These are phyloP conservation scores for Drosophila neotestacea DNA, from an alignment of 2,888 invertebrate species.

Conservation along the genomic window DNA sequence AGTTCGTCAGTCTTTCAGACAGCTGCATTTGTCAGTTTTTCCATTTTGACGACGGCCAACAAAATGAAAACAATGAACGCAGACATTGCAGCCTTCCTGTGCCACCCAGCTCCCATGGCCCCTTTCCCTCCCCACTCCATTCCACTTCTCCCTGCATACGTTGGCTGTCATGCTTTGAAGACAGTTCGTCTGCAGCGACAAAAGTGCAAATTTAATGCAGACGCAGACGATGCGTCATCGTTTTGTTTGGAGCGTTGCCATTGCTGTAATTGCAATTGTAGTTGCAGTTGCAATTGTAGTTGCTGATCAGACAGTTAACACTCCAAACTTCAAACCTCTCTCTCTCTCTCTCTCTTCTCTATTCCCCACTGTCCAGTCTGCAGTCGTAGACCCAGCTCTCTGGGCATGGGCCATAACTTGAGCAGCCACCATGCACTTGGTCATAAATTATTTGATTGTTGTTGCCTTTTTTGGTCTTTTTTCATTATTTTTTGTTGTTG, in stretches of 20 bases:
- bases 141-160: neutral
- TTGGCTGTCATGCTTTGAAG: slow-evolving; percentile 49
- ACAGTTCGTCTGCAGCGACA: slow-evolving; percentile 66
- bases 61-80: slow-evolving; percentile 34
- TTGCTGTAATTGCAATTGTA: slow-evolving; percentile 45
- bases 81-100: slow-evolving; percentile 31
- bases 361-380: neutral
- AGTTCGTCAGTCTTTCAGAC: slow-evolving; percentile 25
- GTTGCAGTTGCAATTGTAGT: slow-evolving; percentile 35
- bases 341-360: neutral
- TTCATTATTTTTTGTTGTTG: neutral
- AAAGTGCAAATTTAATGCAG: slow-evolving; percentile 73
- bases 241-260: slow-evolving; percentile 42
- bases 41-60: slow-evolving; percentile 40
- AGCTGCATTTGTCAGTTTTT: slow-evolving; percentile 53
- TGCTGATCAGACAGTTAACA: slow-evolving; percentile 76
- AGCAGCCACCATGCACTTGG: slow-evolving; percentile 77
- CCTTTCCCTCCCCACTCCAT: neutral
- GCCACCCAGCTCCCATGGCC: neutral
- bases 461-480: slow-evolving; percentile 45
- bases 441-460: slow-evolving; percentile 79
- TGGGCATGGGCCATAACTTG: slow-evolving; percentile 67
- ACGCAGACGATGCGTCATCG: slow-evolving; percentile 78
- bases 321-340: slow-evolving; percentile 29
- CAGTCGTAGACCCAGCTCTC: slow-evolving; percentile 29